Conservation (phyloP, 2,797 vertebrate species). For the Picus viridis region DNA sequence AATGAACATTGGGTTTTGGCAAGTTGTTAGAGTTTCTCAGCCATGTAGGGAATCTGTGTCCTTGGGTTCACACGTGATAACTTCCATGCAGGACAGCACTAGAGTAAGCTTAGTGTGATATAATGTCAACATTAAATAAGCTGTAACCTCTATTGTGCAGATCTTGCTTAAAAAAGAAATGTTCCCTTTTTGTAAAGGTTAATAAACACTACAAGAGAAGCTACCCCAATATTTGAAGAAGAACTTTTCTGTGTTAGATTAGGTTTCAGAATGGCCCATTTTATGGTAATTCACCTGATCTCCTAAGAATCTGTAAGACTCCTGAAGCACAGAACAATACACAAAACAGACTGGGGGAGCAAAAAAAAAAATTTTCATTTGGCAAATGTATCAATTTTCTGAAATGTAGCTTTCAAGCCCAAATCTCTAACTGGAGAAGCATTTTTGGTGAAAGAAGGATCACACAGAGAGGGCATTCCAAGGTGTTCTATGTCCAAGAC, state of each 20-base stretch:
- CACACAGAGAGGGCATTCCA: neutral
- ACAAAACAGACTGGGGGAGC: neutral
- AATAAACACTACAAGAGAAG: neutral
- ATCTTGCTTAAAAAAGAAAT: neutral
- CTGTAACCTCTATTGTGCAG: neutral
- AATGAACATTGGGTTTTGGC: neutral
- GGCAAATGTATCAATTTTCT: neutral
- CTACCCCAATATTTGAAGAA: neutral
- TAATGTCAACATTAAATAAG: neutral
- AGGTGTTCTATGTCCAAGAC: neutral
- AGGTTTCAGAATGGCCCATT: neutral
- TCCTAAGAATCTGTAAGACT: neutral
- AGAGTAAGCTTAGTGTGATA: neutral
- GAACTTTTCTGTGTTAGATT: neutral
- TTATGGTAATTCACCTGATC: neutral
- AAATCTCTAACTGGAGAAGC: neutral
- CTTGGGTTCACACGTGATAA: rapidly evolving
- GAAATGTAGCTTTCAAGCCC: neutral
- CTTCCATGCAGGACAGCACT: neutral
- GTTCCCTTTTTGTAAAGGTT: neutral
- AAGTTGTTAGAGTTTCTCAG: neutral
- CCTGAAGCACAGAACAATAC: neutral
- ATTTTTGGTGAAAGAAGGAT: neutral
- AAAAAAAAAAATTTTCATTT: neutral
- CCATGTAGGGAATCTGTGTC: neutral